Conservation (phyloP, 2,113 vertebrate genomes). For the Prietella phreatophila region DNA sequence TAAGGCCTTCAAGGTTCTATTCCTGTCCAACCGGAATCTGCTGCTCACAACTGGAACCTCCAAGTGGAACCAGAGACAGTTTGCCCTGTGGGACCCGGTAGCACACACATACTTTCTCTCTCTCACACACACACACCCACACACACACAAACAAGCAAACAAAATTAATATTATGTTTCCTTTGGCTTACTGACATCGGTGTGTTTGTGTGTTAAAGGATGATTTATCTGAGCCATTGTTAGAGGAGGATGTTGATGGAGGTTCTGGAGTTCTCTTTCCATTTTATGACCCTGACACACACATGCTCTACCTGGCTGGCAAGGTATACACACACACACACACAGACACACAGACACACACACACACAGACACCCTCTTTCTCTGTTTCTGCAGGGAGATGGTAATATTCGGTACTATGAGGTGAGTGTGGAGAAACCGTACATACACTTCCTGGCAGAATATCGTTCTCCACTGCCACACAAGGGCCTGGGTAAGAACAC, state of each 20-base stretch:
- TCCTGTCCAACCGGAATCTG: conserved; percentile 80
- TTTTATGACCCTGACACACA: conserved; percentile 87
- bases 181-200: background rate
- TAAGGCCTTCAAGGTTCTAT: conserved; percentile 83
- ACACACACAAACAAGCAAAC: conserved; percentile 33
- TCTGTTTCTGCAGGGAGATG: conserved; percentile 79
- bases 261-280: conserved; percentile 87
- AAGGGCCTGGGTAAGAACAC: conserved; percentile 85
- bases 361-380: background rate
- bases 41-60: conserved; percentile 88
- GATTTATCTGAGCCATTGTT: conserved; percentile 85
- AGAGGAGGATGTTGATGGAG: conserved; percentile 88
- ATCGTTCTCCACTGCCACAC: conserved; percentile 82
- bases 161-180: background rate
- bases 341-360: conserved; percentile 9
- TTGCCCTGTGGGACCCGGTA: conserved; percentile 89
- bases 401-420: conserved; percentile 91
- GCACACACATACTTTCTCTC: conserved; percentile 44
- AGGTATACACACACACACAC: conserved; percentile 70
- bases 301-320: conserved; percentile 90
- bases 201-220: conserved; percentile 69
- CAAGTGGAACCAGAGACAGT: conserved; percentile 89
- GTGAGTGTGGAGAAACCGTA: conserved; percentile 83
- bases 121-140: conserved; percentile 34
- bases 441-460: conserved; percentile 84